Evolutionary conservation across 2,113 vertebrate genomes (phyloP).

Genomic region (Dicrurus megarhynchus): DNA sequence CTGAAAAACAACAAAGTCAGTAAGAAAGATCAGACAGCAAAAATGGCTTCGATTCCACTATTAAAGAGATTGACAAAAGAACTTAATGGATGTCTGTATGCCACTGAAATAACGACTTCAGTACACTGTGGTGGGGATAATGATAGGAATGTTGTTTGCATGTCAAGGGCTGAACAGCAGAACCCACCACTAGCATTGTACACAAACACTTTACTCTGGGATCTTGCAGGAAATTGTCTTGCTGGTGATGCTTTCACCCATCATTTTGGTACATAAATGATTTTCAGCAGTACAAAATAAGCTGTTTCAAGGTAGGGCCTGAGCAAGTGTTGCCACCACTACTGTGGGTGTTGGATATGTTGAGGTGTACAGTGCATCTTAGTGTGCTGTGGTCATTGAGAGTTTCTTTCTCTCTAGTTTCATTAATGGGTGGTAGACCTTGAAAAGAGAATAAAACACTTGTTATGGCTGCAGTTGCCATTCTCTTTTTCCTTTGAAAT

Average conservation of each 20-base stretch:
- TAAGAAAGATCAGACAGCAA: not conserved
- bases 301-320: not conserved
- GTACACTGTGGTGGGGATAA: not conserved
- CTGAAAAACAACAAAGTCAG: not conserved
- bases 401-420: not conserved
- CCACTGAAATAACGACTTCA: conserved; percentile 45
- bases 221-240: not conserved
- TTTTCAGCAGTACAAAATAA: not conserved
- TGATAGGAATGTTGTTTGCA: conserved; percentile 5
- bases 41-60: not conserved
- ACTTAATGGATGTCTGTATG: conserved; percentile 36
- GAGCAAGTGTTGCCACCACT: not conserved
- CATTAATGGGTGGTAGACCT: not conserved
- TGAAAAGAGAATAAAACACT: not conserved
- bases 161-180: conserved; percentile 24
- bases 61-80: conserved; percentile 26
- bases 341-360: not conserved
- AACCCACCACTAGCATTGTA: not conserved
- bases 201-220: not conserved
- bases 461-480: not conserved
- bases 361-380: not conserved
- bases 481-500: not conserved
- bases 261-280: not conserved
- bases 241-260: not conserved
- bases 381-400: not conserved